These are phyloP conservation scores for Hyles euphorbiae DNA, from an alignment of 1,140 invertebrate genomes.

Conservation along the genomic window DNA sequence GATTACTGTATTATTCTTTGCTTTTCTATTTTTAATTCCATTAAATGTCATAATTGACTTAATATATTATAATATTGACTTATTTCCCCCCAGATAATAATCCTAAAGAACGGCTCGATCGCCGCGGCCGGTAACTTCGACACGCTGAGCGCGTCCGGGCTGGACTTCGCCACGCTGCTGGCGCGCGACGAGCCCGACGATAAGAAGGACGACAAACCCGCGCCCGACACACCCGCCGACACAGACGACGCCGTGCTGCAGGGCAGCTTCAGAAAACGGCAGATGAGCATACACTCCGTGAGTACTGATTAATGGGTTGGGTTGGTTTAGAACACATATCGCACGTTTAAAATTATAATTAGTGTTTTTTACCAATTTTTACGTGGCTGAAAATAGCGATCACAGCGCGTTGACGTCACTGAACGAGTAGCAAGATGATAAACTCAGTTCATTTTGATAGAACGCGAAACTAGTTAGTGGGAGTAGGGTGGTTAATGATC, in stretches of 20 bases:
- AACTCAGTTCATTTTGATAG: too few relatives aligned
- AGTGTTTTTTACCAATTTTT: too few relatives aligned
- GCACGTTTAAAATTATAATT: too few relatives aligned
- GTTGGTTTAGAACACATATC: neutral
- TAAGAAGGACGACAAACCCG: constrained; percentile 47
- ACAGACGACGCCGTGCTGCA: constrained; percentile 43
- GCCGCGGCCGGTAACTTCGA: constrained; percentile 78
- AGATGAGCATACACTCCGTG: constrained; percentile 72
- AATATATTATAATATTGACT: too few relatives aligned
- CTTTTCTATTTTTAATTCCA: too few relatives aligned
- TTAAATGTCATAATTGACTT: too few relatives aligned
- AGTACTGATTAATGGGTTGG: constrained; percentile 22
- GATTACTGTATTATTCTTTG: too few relatives aligned
- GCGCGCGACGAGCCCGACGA: constrained; percentile 69
- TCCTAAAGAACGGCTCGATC: constrained; percentile 78
- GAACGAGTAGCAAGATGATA: too few relatives aligned
- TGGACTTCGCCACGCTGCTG: constrained; percentile 81
- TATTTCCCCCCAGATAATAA: constrained; percentile 71
- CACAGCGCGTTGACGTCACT: too few relatives aligned
- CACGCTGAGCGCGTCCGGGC: constrained; percentile 77
- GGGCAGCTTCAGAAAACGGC: constrained; percentile 62
- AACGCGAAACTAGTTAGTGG: too few relatives aligned
- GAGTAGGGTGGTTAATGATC: too few relatives aligned
- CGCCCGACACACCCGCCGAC: constrained; percentile 29
- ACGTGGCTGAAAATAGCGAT: too few relatives aligned